Evolutionary conservation across 2,888 invertebrate species (phyloP).

Genomic region (Heliconius cydno): DNA sequence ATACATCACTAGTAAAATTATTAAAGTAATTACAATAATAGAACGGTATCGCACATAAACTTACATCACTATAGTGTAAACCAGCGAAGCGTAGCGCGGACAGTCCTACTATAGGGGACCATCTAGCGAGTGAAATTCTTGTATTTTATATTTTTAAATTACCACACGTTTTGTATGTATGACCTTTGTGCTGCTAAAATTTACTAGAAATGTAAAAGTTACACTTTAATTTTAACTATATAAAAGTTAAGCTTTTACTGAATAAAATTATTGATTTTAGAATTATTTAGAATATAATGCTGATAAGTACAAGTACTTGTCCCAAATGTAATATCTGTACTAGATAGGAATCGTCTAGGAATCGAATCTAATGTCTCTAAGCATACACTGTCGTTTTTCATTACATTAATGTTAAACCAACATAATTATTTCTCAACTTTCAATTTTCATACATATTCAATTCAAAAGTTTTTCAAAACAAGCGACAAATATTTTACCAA

Average conservation of each 20-base stretch:
- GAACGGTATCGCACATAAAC: background rate
- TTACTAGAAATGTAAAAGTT: background rate
- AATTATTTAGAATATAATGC: too few relatives aligned
- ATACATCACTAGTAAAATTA: too few relatives aligned
- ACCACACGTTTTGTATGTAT: slow-evolving; percentile 27
- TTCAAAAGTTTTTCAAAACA: background rate
- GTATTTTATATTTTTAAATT: slow-evolving; percentile 46
- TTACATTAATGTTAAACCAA: background rate
- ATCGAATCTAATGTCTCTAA: background rate
- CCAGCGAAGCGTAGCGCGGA: slow-evolving; percentile 54
- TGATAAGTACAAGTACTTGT: background rate
- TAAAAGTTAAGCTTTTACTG: background rate
- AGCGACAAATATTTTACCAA: background rate
- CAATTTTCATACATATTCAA: slow-evolving; percentile 1
- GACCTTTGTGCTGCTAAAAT: background rate
- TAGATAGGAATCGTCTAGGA: background rate
- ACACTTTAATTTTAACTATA: background rate
- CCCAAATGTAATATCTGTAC: background rate
- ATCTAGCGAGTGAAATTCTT: slow-evolving; percentile 54
- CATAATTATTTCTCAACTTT: background rate
- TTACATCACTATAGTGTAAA: slow-evolving; percentile 48
- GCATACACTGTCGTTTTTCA: background rate
- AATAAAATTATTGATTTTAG: background rate
- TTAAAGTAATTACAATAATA: too few relatives aligned
- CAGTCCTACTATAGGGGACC: slow-evolving; percentile 49